Percentiles rank a stretch among this genome's conserved stretches.
phyloP scores from a whole-genome alignment of 2,113 vertebrate species.

The rabbit (Oryctolagus cuniculus) region DNA sequence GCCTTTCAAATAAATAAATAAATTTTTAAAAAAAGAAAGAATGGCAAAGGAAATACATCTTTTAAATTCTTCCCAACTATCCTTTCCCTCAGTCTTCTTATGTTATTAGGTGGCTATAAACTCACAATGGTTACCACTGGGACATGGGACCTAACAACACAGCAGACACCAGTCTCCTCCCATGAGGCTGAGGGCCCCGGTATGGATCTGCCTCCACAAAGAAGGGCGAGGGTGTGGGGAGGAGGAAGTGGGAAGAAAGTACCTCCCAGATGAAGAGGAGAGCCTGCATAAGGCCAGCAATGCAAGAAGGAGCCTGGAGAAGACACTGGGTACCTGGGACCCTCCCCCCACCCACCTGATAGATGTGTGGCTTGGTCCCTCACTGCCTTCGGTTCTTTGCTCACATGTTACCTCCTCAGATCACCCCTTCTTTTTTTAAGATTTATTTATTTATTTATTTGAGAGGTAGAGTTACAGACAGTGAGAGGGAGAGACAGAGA shows the following conservation, averaged over 20 bases:
- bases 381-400: background rate
- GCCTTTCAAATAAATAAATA: no score
- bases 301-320: background rate
- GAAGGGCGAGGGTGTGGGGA: background rate
- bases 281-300: background rate
- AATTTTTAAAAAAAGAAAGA: no score
- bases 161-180: background rate
- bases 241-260: background rate
- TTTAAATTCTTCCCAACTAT: background rate
- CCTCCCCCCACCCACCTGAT: fast-evolving
- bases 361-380: background rate
- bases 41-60: background rate
- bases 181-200: background rate
- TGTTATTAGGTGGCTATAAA: background rate
- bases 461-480: no score
- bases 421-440: no score
- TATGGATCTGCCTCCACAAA: background rate
- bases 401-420: background rate
- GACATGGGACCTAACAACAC: background rate
- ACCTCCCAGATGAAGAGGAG: background rate
- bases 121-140: background rate
- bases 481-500: no score
- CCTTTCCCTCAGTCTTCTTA: background rate
- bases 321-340: background rate
- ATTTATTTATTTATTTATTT: no score